These are phyloP conservation scores for Danio rerio DNA, from an alignment of 2,113 vertebrate species.

Conservation along the genomic window DNA sequence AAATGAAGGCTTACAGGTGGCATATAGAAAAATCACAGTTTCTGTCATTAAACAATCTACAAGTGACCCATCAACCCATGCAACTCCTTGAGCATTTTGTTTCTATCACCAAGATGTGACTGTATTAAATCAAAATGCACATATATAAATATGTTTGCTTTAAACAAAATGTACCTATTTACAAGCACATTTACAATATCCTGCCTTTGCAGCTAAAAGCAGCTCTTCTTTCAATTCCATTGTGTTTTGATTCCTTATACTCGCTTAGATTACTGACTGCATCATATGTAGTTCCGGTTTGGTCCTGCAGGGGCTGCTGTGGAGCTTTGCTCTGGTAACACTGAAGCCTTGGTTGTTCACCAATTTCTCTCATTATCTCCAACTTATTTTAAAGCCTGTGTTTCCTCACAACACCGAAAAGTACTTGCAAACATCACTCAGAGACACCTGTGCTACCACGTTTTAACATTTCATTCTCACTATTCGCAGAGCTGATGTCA, in stretches of 20 bases:
- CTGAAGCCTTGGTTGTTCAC: slow-evolving; percentile 40
- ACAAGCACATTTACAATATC: background rate
- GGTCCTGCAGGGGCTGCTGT: slow-evolving; percentile 82
- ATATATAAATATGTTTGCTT: background rate
- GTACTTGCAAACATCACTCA: slow-evolving; percentile 7
- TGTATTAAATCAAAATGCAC: background rate
- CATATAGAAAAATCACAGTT: background rate
- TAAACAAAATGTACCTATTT: background rate
- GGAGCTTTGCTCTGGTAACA: slow-evolving; percentile 58
- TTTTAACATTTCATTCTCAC: slow-evolving; percentile 35
- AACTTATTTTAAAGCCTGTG: background rate
- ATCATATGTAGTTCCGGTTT: slow-evolving; percentile 45
- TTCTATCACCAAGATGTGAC: too few relatives aligned
- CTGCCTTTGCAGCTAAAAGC: background rate
- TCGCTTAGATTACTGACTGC: background rate
- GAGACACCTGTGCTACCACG: slow-evolving; percentile 6
- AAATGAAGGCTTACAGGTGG: background rate
- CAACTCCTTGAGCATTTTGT: too few relatives aligned
- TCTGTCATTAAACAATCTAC: too few relatives aligned
- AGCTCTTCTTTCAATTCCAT: background rate
- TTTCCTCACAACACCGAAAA: background rate
- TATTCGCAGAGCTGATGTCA: background rate
- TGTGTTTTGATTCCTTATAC: background rate
- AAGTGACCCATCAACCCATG: too few relatives aligned
- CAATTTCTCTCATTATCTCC: background rate